Evolutionary conservation across 92 coral and sea anemone species (phyloP).

Genomic region (Porites cylindrica): DNA sequence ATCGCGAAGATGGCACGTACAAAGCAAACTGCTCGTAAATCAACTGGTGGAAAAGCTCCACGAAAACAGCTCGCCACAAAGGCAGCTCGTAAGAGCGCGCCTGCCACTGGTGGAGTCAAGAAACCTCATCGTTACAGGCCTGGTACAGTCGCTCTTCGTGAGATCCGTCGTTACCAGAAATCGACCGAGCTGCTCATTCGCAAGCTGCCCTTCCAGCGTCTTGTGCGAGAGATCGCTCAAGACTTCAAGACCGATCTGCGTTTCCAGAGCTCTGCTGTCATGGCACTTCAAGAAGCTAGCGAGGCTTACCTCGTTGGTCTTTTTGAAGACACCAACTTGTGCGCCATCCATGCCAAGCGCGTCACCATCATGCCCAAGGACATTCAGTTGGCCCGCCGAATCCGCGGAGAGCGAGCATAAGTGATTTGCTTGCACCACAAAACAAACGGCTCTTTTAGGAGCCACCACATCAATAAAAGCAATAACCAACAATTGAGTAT

Average conservation of each 20-base stretch:
- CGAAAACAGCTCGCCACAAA: slow-evolving; percentile 98
- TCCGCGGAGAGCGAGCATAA: slow-evolving; percentile 77
- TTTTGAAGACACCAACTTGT: slow-evolving; percentile 92
- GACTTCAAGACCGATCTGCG: slow-evolving; percentile 88
- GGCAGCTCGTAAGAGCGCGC: slow-evolving; percentile 99
- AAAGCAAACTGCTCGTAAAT: slow-evolving; percentile 99
- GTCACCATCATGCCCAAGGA: slow-evolving; percentile 96
- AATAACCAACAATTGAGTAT: neutral
- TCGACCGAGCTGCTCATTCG: slow-evolving; percentile 91
- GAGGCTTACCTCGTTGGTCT: slow-evolving; percentile 92
- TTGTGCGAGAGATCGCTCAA: slow-evolving; percentile 92
- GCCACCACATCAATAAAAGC: slow-evolving; percentile 67
- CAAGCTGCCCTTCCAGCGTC: slow-evolving; percentile 93
- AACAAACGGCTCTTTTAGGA: slow-evolving; percentile 45
- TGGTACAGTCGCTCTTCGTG: slow-evolving; percentile 93
- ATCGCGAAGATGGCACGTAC: slow-evolving; percentile 88
- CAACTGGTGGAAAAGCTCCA: slow-evolving; percentile 99
- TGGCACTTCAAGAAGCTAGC: slow-evolving; percentile 92
- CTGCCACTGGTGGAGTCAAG: slow-evolving; percentile 98
- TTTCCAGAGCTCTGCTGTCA: slow-evolving; percentile 89
- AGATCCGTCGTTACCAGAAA: slow-evolving; percentile 90
- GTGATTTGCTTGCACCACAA: no score
- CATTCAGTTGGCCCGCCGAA: slow-evolving; percentile 93
- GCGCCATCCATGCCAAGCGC: slow-evolving; percentile 97
- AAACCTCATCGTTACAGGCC: slow-evolving; percentile 95